Evolutionary conservation across 1,140 invertebrate species (phyloP), one percentile per base, ranked within the genome.

Genomic region (Sycophila sp.): DNA sequence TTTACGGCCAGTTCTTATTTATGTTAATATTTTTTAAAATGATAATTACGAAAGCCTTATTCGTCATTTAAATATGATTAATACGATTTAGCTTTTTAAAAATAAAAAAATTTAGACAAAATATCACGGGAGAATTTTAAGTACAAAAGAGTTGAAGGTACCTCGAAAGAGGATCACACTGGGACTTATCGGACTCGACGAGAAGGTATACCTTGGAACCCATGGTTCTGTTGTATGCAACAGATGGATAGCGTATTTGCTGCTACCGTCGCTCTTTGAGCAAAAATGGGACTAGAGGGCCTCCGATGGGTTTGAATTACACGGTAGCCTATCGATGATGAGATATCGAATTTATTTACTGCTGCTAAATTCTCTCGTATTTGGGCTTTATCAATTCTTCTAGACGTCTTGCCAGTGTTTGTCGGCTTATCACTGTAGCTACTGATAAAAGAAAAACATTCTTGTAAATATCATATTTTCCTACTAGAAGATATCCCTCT

Each of bases 251-350:
- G 34, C 62, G 34, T 7, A 15, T 7, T 15, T 26, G 22, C 17
- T 2, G 24, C 30, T 30, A 17, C 34, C 19, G 26, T 34, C 32
- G 36, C 45, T 40, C 6, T 45, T 30, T 32, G 28, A 30, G 7
- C 62, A 11, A n/a, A n/a, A n/a, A 59, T 62, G 71, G 76, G 77
- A 76, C 75, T 76, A 62, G 63, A 71, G 76, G 78, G 76, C 75
- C 76, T 63, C 65, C 78, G 72, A 75, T 55, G 73, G 77, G 75
- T 79, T 81, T 73, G 76, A 81, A 77, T 83, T 79, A 78, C 79
- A 75, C 26, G 34, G 36, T 13, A 7, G 34, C 0, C 34, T 45
- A 24, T 17, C 38, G 17, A 45, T 58, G 38, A 1, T 4, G 11
- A 59, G 65, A 59, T 68, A 68, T 59, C 56, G 66, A 51, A 42